Conservation (phyloP, 2,888 invertebrate species). For the Drosophila borborema region DNA sequence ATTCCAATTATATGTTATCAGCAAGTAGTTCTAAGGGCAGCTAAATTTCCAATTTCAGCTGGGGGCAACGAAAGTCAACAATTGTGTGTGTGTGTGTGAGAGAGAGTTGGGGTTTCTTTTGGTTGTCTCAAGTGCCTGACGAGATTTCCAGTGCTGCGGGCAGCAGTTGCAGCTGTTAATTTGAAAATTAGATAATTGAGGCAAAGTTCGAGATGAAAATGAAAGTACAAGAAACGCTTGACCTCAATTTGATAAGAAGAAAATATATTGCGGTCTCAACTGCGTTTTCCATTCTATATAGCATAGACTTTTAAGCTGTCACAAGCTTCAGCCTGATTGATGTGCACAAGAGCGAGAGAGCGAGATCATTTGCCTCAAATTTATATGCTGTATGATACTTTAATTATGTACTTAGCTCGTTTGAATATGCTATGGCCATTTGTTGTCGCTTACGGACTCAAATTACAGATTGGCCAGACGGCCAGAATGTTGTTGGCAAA, state of each 20-base stretch:
- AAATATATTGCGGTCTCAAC: conserved; percentile 22
- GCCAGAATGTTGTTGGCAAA: conserved; percentile 16
- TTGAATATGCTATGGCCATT: conserved; percentile 22
- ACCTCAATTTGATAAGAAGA: conserved; percentile 47
- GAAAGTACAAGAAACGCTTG: conserved; percentile 52
- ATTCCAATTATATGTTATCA: conserved; percentile 75
- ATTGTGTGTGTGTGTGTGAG: background rate
- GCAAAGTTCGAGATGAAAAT: conserved; percentile 47
- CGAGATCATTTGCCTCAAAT: background rate
- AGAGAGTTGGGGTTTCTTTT: conserved; percentile 4
- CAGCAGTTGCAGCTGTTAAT: conserved; percentile 70
- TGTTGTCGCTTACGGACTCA: conserved; percentile 5
- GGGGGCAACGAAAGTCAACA: conserved; percentile 13
- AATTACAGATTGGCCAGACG: conserved; percentile 14
- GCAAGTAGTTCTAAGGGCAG: conserved; percentile 44
- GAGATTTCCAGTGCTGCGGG: conserved; percentile 37
- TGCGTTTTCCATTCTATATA: background rate
- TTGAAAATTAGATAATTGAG: conserved; percentile 74
- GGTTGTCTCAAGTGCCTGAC: conserved; percentile 18
- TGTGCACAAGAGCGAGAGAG: conserved; percentile 2
- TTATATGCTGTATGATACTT: background rate
- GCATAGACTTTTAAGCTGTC: background rate
- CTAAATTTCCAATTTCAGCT: conserved; percentile 41
- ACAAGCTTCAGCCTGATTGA: conserved; percentile 8
- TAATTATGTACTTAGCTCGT: conserved; percentile 4